Evolutionary conservation across 2,113 vertebrate genomes (phyloP).

Genomic region (Istiophorus platypterus): DNA sequence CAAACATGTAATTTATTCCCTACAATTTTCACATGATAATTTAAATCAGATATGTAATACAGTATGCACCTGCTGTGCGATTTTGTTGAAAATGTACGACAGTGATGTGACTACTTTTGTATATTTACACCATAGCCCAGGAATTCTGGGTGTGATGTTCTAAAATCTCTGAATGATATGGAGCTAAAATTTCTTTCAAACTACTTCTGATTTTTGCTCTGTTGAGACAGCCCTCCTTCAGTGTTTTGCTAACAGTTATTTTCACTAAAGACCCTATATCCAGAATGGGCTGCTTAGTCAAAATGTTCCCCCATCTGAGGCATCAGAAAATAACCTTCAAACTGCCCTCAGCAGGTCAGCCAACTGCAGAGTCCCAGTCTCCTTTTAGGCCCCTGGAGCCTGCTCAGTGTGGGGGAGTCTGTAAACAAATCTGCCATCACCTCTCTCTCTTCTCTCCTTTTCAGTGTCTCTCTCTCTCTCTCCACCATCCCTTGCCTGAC

Average conservation of each 20-base stretch:
- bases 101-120: neutral
- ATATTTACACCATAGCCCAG: neutral
- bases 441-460: conserved; percentile 29
- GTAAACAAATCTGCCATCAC: conserved; percentile 62
- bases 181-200: neutral
- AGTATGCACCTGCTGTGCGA: neutral
- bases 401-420: conserved; percentile 66
- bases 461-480: conserved; percentile 3
- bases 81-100: neutral
- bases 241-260: neutral
- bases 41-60: neutral
- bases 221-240: neutral
- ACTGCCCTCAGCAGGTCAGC: conserved; percentile 19
- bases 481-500: neutral
- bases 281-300: neutral
- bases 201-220: neutral
- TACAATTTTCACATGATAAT: neutral
- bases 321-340: conserved; percentile 21
- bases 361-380: conserved; percentile 59
- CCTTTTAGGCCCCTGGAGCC: conserved; percentile 77
- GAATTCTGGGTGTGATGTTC: neutral
- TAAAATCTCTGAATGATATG: neutral
- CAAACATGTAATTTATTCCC: neutral
- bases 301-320: neutral
- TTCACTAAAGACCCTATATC: conserved; percentile 3